phyloP scores from a whole-genome alignment of 2,888 invertebrate genomes.

The Microdon myrmicae region DNA sequence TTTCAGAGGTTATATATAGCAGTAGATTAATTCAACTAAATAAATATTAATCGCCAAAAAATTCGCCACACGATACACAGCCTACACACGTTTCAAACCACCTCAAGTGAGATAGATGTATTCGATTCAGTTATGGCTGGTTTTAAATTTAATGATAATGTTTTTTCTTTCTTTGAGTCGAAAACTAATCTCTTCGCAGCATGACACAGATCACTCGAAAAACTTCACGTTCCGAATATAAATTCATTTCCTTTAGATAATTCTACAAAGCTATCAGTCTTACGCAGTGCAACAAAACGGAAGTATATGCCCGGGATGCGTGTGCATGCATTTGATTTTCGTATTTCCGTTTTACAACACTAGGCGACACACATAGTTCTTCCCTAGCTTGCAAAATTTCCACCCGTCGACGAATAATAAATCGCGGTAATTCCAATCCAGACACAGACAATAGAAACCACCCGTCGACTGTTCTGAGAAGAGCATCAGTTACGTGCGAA shows the following conservation, averaged over 20 bases:
- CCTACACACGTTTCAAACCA: no score
- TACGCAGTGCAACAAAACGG: constrained; percentile 12
- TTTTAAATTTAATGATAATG: no score
- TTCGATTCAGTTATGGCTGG: no score
- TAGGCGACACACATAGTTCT: constrained; percentile 1
- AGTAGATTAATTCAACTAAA: no score
- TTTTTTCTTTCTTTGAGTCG: neutral
- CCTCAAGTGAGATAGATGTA: no score
- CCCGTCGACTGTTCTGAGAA: neutral
- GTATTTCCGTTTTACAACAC: constrained; percentile 30
- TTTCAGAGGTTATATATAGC: no score
- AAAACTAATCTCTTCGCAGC: constrained; percentile 8
- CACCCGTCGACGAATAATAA: neutral
- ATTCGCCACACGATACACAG: no score
- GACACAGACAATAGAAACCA: constrained; percentile 6
- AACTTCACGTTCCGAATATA: neutral
- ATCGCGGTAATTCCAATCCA: constrained; percentile 4
- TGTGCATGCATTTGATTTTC: constrained; percentile 47
- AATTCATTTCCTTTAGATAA: constrained; percentile 22
- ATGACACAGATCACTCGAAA: constrained; percentile 4
- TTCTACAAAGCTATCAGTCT: constrained; percentile 1
- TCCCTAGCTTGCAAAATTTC: constrained; percentile 12
- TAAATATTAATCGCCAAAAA: no score
- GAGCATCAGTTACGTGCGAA: neutral
- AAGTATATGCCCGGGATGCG: constrained; percentile 20